phyloP scores from a whole-genome alignment of 2,888 invertebrate species.

The Drosophila mercatorum region DNA sequence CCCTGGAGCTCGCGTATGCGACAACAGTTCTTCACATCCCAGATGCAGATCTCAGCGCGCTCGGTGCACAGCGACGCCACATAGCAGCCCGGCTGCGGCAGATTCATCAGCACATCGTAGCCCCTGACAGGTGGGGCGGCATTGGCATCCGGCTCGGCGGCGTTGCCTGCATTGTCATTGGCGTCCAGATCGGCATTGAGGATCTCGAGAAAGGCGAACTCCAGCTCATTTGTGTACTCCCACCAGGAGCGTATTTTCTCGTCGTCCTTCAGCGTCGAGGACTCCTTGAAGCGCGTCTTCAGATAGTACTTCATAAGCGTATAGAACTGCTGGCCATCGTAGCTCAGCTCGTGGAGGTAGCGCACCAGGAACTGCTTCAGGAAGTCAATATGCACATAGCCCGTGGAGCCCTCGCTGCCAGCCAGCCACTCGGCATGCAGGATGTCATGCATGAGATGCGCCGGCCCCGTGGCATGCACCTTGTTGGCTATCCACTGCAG shows the following conservation, averaged over 20 bases:
- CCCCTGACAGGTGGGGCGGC: constrained; percentile 72
- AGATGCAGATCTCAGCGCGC: constrained; percentile 91
- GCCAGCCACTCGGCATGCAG: constrained; percentile 85
- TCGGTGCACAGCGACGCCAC: constrained; percentile 91
- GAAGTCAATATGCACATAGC: constrained; percentile 83
- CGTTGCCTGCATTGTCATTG: constrained; percentile 46
- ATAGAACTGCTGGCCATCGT: constrained; percentile 93
- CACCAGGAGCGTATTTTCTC: constrained; percentile 82
- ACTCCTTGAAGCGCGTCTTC: constrained; percentile 80
- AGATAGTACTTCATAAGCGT: constrained; percentile 88
- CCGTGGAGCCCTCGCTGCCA: constrained; percentile 41
- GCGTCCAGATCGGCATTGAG: constrained; percentile 79
- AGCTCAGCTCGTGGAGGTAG: constrained; percentile 90
- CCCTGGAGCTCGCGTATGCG: constrained; percentile 89
- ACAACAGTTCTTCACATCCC: constrained; percentile 89
- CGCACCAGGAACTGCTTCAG: constrained; percentile 89
- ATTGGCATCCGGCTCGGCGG: not conserved
- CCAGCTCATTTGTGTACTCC: constrained; percentile 78
- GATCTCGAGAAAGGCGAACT: constrained; percentile 85
- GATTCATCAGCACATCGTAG: constrained; percentile 84
- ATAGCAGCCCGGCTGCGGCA: constrained; percentile 87
- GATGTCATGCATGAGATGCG: constrained; percentile 91
- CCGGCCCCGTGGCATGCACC: constrained; percentile 90
- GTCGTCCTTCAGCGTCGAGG: constrained; percentile 73
- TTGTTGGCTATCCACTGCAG: constrained; percentile 92